A percentile compares a stretch with the other conserved stretches of the same genome.
These are phyloP conservation scores for Dione vanillae DNA, from an alignment of 2,888 invertebrate genomes.

Conservation along the genomic window DNA sequence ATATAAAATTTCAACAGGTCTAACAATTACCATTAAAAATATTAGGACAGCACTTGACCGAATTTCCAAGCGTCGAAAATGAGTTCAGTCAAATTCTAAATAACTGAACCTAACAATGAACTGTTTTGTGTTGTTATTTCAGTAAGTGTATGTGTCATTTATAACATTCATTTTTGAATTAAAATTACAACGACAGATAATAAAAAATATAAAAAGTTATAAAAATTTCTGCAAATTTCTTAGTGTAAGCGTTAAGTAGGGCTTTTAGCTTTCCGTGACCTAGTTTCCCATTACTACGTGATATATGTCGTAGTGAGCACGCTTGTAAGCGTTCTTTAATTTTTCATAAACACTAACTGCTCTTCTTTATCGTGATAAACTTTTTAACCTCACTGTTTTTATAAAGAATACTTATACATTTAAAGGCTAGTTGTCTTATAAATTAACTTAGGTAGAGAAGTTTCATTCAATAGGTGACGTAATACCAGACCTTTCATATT, in stretches of 20 bases:
- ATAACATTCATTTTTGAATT: no score
- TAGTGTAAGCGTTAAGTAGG: slow-evolving; percentile 39
- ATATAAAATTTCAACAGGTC: slow-evolving; percentile 1
- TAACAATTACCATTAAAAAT: neutral
- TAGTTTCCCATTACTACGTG: slow-evolving; percentile 39
- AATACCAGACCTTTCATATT: slow-evolving; percentile 33
- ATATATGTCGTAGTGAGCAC: slow-evolving; percentile 45
- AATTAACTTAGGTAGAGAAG: neutral
- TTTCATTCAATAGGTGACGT: slow-evolving; percentile 36
- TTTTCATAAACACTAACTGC: slow-evolving; percentile 44
- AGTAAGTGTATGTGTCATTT: no score
- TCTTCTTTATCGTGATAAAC: slow-evolving; percentile 32
- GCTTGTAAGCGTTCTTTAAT: slow-evolving; percentile 43
- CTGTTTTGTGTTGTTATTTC: neutral
- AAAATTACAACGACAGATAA: neutral
- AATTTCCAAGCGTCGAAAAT: neutral
- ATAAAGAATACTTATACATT: neutral
- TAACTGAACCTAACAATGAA: neutral
- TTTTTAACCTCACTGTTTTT: slow-evolving; percentile 27
- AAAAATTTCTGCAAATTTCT: slow-evolving; percentile 34
- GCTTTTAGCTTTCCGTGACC: slow-evolving; percentile 44
- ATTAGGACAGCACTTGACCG: slow-evolving; percentile 8
- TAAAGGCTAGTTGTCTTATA: neutral
- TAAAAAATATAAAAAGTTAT: slow-evolving; percentile 31
- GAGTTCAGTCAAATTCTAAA: neutral